Conservation (phyloP, 2,888 invertebrate genomes). For the Melipona bicolor region DNA sequence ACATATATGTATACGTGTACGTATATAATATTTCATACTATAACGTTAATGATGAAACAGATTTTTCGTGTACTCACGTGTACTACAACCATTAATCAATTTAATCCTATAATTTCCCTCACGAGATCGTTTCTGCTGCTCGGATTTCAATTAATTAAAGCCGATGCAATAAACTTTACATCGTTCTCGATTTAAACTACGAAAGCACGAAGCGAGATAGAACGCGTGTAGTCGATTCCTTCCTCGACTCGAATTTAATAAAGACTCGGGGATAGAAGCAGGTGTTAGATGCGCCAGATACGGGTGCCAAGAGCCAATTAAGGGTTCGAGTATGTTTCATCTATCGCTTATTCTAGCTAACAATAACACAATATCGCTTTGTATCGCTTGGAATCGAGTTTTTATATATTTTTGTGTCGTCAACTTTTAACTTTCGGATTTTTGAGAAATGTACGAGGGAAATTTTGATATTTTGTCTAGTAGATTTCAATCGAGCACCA, state of each 20-base stretch:
- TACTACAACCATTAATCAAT: slow-evolving; percentile 2
- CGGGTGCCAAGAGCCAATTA: background rate
- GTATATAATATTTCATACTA: background rate
- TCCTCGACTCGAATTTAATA: background rate
- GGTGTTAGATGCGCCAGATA: background rate
- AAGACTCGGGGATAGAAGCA: background rate
- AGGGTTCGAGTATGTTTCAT: background rate
- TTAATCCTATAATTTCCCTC: background rate
- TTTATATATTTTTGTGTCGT: too few relatives aligned
- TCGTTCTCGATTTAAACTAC: background rate
- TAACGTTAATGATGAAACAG: background rate
- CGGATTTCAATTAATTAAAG: background rate
- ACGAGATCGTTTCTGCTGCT: background rate
- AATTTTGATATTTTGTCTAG: too few relatives aligned
- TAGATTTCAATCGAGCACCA: too few relatives aligned
- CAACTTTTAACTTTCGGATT: too few relatives aligned
- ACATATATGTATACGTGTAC: background rate
- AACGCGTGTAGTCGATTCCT: background rate
- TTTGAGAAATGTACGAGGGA: too few relatives aligned
- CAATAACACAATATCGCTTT: too few relatives aligned
- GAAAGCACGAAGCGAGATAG: background rate
- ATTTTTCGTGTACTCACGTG: slow-evolving; percentile 7
- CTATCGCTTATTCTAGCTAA: background rate
- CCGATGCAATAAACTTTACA: background rate
- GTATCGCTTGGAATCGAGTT: too few relatives aligned